These are phyloP conservation scores for Drosophila robusta DNA, from an alignment of 2,888 invertebrate species.

Conservation along the genomic window DNA sequence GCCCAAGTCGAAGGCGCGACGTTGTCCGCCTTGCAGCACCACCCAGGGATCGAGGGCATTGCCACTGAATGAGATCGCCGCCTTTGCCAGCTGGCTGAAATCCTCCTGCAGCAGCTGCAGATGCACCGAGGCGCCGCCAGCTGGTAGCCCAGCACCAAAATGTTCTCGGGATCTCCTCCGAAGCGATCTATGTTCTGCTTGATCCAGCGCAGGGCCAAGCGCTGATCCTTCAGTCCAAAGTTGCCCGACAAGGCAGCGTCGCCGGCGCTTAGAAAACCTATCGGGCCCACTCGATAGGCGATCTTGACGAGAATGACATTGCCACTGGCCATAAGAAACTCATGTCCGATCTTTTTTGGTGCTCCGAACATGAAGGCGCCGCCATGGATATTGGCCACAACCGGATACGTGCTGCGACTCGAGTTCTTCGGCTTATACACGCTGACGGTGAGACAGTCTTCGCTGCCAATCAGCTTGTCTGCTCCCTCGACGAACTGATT, in stretches of 20 bases:
- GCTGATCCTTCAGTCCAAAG: conserved; percentile 58
- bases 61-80: conserved; percentile 88
- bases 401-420: conserved; percentile 85
- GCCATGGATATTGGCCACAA: conserved; percentile 89
- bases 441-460: conserved; percentile 89
- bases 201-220: conserved; percentile 58
- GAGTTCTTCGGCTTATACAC: conserved; percentile 86
- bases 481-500: conserved; percentile 83
- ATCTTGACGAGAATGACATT: conserved; percentile 89
- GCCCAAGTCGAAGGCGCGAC: conserved; percentile 88
- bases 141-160: conserved; percentile 89
- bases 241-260: conserved; percentile 87
- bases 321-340: conserved; percentile 87
- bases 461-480: conserved; percentile 86
- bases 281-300: conserved; percentile 89
- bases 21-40: conserved; percentile 85
- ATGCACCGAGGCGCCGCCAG: conserved; percentile 91
- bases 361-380: conserved; percentile 90
- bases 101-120: conserved; percentile 89
- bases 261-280: conserved; percentile 91
- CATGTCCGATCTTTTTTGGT: conserved; percentile 85
- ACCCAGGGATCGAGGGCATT: conserved; percentile 88
- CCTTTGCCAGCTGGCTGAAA: conserved; percentile 56
- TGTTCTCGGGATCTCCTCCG: conserved; percentile 86
- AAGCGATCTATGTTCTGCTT: conserved; percentile 83